These are phyloP conservation scores for Enteromius fasciolatus DNA, from an alignment of 2,797 vertebrate species.

Conservation along the genomic window DNA sequence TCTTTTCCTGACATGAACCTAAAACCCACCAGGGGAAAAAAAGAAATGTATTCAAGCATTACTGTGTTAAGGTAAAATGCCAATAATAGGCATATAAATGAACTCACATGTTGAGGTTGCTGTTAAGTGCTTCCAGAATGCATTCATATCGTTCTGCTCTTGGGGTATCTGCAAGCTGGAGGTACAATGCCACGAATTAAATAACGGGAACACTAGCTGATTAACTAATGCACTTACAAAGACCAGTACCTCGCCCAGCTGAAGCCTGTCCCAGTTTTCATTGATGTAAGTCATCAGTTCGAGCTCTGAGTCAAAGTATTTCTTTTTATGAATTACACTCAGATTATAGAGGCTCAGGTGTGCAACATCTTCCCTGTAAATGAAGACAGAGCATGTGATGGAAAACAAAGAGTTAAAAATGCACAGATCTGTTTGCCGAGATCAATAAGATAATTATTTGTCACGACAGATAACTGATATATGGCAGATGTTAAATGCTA, in stretches of 20 bases:
- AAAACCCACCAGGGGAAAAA: constrained; percentile 24
- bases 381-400: neutral
- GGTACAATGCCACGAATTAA: neutral
- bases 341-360: constrained; percentile 98
- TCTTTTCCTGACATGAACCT: constrained; percentile 99
- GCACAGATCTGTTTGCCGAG: neutral
- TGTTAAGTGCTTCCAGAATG: constrained; percentile 92
- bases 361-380: constrained; percentile 90
- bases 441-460: neutral
- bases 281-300: constrained; percentile 97
- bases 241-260: constrained; percentile 88
- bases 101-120: constrained; percentile 94
- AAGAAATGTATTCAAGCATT: neutral
- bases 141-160: constrained; percentile 89
- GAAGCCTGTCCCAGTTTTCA: constrained; percentile 95
- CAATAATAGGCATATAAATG: neutral
- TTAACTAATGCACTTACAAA: neutral
- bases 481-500: neutral
- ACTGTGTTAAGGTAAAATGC: neutral
- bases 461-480: neutral
- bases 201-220: neutral
- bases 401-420: neutral
- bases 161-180: constrained; percentile 88
- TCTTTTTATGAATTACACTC: constrained; percentile 99
- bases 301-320: constrained; percentile 97